Evolutionary conservation across 2,797 vertebrate species (phyloP).

Genomic region (Atherinosoma microstoma): DNA sequence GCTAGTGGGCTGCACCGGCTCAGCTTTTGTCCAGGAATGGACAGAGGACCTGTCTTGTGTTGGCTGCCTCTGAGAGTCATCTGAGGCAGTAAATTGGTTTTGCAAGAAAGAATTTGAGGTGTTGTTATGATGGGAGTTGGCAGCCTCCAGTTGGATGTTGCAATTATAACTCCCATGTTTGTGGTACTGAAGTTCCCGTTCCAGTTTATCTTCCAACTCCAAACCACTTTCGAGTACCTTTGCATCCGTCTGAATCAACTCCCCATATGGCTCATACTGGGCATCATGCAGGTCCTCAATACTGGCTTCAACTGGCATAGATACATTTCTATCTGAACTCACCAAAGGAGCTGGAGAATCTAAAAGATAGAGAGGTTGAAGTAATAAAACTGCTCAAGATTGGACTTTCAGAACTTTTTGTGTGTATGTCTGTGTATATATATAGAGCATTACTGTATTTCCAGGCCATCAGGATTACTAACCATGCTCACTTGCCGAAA

Average conservation of each 20-base stretch:
- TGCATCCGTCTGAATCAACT: conserved; percentile 65
- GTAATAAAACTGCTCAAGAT: background rate
- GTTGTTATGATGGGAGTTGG: background rate
- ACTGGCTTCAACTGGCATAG: conserved; percentile 73
- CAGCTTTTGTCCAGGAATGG: conserved; percentile 77
- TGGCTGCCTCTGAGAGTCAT: conserved; percentile 29
- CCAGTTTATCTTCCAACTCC: conserved; percentile 87
- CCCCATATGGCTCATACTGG: background rate
- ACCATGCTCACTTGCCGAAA: conserved; percentile 77
- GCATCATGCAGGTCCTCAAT: conserved; percentile 80
- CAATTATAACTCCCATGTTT: conserved; percentile 81
- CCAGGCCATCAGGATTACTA: background rate
- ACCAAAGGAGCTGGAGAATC: conserved; percentile 88
- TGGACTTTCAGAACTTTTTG: background rate
- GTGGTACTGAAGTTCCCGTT: conserved; percentile 90
- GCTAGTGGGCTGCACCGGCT: conserved; percentile 42
- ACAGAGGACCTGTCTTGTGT: conserved; percentile 75
- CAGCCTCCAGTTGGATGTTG: conserved; percentile 61
- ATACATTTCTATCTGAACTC: conserved; percentile 82
- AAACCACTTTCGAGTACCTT: background rate
- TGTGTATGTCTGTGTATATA: background rate
- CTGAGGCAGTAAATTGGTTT: background rate
- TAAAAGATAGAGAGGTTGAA: conserved; percentile 44
- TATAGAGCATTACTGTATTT: background rate
- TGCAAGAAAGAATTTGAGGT: conserved; percentile 17